Evolutionary conservation across 2,113 vertebrate species (phyloP).

Genomic region (Pteropus alecto): DNA sequence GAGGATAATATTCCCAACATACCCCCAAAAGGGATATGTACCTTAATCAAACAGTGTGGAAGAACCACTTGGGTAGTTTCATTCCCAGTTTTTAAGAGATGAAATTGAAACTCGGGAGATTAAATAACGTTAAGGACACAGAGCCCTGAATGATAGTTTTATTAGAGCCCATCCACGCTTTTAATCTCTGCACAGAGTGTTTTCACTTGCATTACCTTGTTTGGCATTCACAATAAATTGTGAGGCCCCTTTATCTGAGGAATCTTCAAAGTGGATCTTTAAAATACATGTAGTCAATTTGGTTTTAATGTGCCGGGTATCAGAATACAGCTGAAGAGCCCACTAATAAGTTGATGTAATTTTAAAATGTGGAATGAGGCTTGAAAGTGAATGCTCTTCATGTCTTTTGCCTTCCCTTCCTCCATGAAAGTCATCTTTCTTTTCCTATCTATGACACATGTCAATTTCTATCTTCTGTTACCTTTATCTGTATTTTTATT

Average conservation of each 20-base stretch:
- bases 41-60: background rate
- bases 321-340: background rate
- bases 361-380: background rate
- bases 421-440: background rate
- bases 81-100: background rate
- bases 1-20: background rate
- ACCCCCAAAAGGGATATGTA: background rate
- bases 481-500: background rate
- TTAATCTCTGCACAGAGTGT: background rate
- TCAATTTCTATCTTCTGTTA: background rate
- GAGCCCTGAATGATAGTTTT: background rate
- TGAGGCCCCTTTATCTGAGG: background rate
- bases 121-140: constrained; percentile 6
- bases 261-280: background rate
- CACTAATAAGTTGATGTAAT: background rate
- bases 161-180: background rate
- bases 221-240: background rate
- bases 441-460: background rate
- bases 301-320: background rate
- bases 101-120: background rate
- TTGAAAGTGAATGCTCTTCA: background rate
- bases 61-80: background rate
- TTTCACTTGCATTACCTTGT: background rate
- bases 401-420: background rate
- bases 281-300: background rate